Conservation (phyloP, 1,140 invertebrate species). For the Pantala flavescens region DNA sequence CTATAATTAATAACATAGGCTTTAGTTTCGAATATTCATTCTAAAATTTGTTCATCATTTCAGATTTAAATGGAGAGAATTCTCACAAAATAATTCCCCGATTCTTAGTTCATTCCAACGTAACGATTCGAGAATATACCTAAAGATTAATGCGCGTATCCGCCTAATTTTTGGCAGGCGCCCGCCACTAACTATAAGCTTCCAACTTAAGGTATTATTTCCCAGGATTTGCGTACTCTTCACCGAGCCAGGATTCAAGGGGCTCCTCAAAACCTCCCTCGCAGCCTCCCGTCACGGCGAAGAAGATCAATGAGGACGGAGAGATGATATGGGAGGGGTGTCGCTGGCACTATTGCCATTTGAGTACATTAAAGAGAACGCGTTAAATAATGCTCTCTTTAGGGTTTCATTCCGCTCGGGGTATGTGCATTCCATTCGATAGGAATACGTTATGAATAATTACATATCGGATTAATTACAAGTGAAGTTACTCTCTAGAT, state of each 20-base stretch:
- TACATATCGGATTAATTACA: too few relatives aligned
- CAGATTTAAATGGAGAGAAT: too few relatives aligned
- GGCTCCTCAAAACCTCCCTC: slow-evolving; percentile 2
- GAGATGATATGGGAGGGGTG: neutral
- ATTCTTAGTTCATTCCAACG: too few relatives aligned
- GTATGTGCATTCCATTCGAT: too few relatives aligned
- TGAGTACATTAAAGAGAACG: neutral
- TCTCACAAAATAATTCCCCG: too few relatives aligned
- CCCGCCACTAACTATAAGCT: neutral
- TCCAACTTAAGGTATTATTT: slow-evolving; percentile 1
- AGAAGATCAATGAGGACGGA: neutral
- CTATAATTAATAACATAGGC: too few relatives aligned
- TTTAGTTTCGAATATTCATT: too few relatives aligned
- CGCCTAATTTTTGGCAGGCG: neutral
- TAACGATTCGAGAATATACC: neutral
- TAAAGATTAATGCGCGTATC: neutral
- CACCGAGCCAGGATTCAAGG: neutral
- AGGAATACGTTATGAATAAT: too few relatives aligned
- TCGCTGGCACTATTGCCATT: neutral
- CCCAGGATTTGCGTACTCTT: neutral
- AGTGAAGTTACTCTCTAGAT: too few relatives aligned
- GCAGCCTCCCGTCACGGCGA: neutral
- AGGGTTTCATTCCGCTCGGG: too few relatives aligned
- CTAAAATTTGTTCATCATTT: too few relatives aligned
- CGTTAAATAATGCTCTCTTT: neutral